Percentiles rank a stretch among this genome's conserved stretches.
Conservation (phyloP, 2,797 vertebrate genomes). For the Limnodromus scolopaceus region DNA sequence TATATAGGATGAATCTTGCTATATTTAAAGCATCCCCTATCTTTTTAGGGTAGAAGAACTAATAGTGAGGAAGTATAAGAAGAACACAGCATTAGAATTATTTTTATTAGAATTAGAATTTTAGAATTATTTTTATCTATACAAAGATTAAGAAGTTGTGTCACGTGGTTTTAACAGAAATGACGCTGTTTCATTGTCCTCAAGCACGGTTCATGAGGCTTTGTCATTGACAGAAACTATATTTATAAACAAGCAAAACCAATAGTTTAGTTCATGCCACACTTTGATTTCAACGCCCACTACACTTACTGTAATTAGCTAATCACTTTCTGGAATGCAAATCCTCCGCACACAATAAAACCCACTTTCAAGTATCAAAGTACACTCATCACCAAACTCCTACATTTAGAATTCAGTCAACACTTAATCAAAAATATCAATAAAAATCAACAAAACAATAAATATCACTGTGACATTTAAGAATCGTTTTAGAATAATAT, state of each 20-base stretch:
- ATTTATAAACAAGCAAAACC: neutral
- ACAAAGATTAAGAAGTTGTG: neutral
- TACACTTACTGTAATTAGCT: neutral
- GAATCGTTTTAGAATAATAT: neutral
- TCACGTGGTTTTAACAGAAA: neutral
- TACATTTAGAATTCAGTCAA: neutral
- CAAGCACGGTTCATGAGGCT: neutral
- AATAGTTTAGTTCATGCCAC: neutral
- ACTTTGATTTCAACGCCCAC: neutral
- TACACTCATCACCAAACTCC: neutral
- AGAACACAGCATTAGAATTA: neutral
- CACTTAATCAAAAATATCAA: neutral
- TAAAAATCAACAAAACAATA: neutral
- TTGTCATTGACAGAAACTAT: neutral
- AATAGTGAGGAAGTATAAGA: neutral
- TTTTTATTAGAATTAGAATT: neutral
- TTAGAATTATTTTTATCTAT: neutral
- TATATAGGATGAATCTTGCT: neutral
- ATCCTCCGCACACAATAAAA: neutral
- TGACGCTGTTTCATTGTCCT: neutral
- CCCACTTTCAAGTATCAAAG: neutral
- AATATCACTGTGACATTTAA: neutral
- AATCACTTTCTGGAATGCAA: neutral
- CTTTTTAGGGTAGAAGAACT: neutral
- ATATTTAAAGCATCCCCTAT: neutral